A percentile compares a stretch with the other conserved stretches of the same genome.
Evolutionary conservation across 2,113 vertebrate genomes (phyloP).

Genomic region (Chrysochloris asiatica): DNA sequence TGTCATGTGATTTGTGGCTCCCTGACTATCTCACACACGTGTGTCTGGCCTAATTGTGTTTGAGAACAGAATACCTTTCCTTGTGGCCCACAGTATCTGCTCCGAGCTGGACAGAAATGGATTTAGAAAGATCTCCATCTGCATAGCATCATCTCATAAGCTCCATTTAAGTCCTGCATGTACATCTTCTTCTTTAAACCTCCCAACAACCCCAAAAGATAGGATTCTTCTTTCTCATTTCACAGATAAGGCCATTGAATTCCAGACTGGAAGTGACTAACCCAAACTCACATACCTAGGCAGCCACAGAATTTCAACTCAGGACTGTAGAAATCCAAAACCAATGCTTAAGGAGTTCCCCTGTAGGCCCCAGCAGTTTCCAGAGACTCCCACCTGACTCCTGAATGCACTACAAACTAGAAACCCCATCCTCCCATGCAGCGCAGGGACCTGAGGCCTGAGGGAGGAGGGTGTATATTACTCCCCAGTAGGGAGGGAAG

Average conservation of each 20-base stretch:
- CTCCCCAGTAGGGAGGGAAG: neutral
- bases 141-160: neutral
- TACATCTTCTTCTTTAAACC: neutral
- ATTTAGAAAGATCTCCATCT: neutral
- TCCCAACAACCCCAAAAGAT: fast-evolving
- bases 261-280: neutral
- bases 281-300: neutral
- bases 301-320: neutral
- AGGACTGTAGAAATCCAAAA: neutral
- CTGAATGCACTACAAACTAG: neutral
- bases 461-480: neutral
- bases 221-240: neutral
- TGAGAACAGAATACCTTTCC: neutral
- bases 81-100: neutral
- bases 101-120: neutral
- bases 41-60: neutral
- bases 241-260: neutral
- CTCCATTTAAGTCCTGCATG: neutral
- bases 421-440: neutral
- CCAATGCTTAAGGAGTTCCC: neutral
- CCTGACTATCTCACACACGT: neutral
- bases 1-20: neutral
- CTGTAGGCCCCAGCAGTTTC: neutral
- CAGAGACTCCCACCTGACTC: too few species aligned
- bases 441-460: too few species aligned